phyloP scores from a whole-genome alignment of 2,888 invertebrate species.

The Chironomus riparius region DNA sequence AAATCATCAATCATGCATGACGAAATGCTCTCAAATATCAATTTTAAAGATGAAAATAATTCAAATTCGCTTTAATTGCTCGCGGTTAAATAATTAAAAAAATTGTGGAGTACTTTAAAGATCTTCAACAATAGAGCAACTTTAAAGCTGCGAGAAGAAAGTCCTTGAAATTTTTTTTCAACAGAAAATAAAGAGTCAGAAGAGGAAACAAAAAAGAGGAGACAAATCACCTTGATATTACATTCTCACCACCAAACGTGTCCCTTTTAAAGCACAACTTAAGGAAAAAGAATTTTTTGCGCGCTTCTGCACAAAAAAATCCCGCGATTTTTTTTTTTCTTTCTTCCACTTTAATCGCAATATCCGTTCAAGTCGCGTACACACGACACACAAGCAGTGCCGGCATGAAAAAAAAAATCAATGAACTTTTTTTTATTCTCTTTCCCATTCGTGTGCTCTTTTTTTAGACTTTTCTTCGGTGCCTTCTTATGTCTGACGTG shows the following conservation, averaged over 20 bases:
- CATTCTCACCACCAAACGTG: background rate
- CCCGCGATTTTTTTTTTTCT: background rate
- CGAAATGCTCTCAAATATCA: no score
- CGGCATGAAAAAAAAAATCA: background rate
- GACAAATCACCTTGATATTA: constrained; percentile 5
- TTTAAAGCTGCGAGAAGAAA: no score
- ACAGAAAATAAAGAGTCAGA: background rate
- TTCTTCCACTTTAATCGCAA: background rate
- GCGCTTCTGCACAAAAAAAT: background rate
- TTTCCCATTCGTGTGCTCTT: background rate
- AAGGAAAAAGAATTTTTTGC: background rate
- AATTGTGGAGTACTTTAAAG: no score
- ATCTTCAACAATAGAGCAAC: no score
- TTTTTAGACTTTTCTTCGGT: background rate
- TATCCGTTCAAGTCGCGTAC: background rate
- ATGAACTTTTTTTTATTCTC: background rate
- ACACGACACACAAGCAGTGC: background rate
- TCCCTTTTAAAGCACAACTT: background rate
- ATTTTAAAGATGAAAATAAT: no score
- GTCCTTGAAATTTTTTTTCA: no score
- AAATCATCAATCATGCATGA: no score
- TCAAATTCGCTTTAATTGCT: no score
- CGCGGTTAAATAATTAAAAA: no score
- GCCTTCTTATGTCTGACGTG: background rate
- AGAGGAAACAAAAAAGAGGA: background rate